Evolutionary conservation across 2,113 vertebrate genomes (phyloP), one percentile per base, ranked within the genome.

Genomic region (Pseudorhombus dupliciocellatus): DNA sequence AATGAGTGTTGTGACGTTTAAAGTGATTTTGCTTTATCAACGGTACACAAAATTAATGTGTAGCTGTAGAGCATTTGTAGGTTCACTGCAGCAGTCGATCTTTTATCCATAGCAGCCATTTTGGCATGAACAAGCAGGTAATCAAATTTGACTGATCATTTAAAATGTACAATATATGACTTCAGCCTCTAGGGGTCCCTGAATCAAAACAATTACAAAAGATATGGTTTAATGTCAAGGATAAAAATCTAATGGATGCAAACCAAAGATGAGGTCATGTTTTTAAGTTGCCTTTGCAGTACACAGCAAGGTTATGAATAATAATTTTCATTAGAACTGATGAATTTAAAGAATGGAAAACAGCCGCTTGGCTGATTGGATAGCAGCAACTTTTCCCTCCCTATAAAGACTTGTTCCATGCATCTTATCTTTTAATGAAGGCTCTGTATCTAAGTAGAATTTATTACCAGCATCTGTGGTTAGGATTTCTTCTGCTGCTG

Each of bases 21-120:
- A 53, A 66, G 22, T 53, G 24, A 9, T 44, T 52, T 51, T 59
- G 31, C 46, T 71, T 70, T 51, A 73, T 75, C 30, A 72, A 59
- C 16, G 30, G 24, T 56, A 50, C 22, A 74, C 75, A 83, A 83
- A 62, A 44, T 26, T 59, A 70, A 63, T n/a, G 18, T n/a, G 56
- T 22, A 31, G n/a, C 30, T 3, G 5, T 48, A n/a, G 2, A 61
- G 30, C 25, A 66, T 56, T 20, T 68, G 28, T 59, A 31, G 21
- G 28, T 62, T 31, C 8, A 31, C 30, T 28, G 21, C 53, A 50
- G 62, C 44, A 24, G 50, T 22, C 11, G 52, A 15, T 14, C 12
- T 53, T 46, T 52, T 52, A n/a, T 52, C 1, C 22, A 25, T 14
- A 16, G 16, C 6, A 56, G 54, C 54, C 54, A 30, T 30, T 56